Conservation (phyloP, 2,888 invertebrate genomes). For the Phragmatobia fuliginosa region DNA sequence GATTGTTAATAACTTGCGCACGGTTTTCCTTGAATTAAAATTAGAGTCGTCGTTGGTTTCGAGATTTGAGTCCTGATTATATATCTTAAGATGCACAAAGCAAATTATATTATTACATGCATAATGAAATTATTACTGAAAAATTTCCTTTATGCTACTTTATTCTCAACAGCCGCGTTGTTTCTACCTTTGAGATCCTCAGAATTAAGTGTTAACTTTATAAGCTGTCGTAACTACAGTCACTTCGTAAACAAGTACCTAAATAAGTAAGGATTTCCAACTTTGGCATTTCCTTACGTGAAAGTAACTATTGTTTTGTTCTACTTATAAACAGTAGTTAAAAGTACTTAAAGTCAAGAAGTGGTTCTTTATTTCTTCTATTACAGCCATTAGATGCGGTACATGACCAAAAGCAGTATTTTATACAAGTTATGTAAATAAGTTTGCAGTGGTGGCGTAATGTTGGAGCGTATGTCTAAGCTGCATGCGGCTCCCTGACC, state of each 20-base stretch:
- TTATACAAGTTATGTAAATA: slow-evolving; percentile 27
- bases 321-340: not conserved
- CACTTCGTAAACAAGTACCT: not conserved
- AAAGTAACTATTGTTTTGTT: not conserved
- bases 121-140: not conserved
- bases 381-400: slow-evolving; percentile 29
- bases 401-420: slow-evolving; percentile 32
- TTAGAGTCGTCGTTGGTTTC: slow-evolving; percentile 37
- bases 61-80: slow-evolving; percentile 21
- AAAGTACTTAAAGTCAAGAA: slow-evolving; percentile 7
- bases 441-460: slow-evolving; percentile 41
- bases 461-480: slow-evolving; percentile 26
- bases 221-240: not conserved
- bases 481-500: slow-evolving; percentile 25
- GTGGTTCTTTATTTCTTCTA: not conserved
- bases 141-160: not conserved
- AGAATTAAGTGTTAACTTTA: not conserved
- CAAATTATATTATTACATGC: slow-evolving; percentile 18
- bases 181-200: not conserved
- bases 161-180: not conserved
- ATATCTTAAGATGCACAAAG: slow-evolving; percentile 28
- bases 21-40: slow-evolving; percentile 48
- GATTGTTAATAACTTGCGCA: slow-evolving; percentile 46
- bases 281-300: not conserved
- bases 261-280: not conserved